Base-by-base conservation (phyloP, 53 echinoderm and acorn worm genomes). In the Apostichopus leukothele region DNA sequence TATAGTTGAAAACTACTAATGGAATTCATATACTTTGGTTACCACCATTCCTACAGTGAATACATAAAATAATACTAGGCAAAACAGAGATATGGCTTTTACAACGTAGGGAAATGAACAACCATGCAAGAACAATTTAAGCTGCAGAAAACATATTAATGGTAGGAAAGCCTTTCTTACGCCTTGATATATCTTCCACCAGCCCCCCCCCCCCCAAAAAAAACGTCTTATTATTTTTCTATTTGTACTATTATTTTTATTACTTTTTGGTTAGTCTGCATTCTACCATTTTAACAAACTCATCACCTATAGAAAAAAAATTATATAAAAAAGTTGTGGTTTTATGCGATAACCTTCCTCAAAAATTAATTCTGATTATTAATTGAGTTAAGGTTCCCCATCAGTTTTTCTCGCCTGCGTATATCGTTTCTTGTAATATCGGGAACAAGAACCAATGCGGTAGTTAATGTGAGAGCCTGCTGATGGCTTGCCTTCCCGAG, bases 341-440 rank as follows among this genome's bases (percentile, higher is more conserved):
- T 71, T 19, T 71, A 71, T 71, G 71, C n/a, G 21, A 71, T 19
- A 71, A 71, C 71, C 77, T 66, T 85, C 66, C 85, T 85, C 85
- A 67, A 50, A 85, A 85, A 85, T 85, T 85, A 85, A 85, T 85
- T 85, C 16, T 20, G 26, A 20, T 67, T 71, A 67, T 85, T 85
- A 85, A 85, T 85, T 60, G 85, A 85, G 85, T 85, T 85, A 85
- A 63, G 85, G 66, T 16, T 85, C 18, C 39, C 85, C 85, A 63
- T 85, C 85, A 52, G 77, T 39, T 14, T 14, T 13, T 50, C 7
- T 7, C 11, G 26, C 16, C 11, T 52, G 50, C 77, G 12, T 39
- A 10, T 39, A 27, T 21, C 77, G 77, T 52, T 51, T 76, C 26
- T 39, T 71, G 71, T 71, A 39, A 39, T 39, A 71, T 20, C 22